A percentile compares a stretch with the other conserved stretches of the same genome.
phyloP scores from a whole-genome alignment of 1,140 invertebrate species.

The Diprion similis region DNA sequence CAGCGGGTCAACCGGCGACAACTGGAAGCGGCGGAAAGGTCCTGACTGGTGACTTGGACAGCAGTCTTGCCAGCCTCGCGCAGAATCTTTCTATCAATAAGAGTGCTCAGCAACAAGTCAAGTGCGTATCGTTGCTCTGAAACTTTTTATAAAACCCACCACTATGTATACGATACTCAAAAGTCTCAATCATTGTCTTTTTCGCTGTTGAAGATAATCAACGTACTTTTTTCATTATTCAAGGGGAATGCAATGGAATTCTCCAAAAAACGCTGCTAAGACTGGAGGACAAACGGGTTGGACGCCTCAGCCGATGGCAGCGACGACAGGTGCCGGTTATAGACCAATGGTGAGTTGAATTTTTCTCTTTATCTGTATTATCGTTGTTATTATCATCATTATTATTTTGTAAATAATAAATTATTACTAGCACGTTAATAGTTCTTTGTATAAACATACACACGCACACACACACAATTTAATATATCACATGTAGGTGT shows the following conservation, averaged over 20 bases:
- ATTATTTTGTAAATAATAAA: background rate
- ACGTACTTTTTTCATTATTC: constrained; percentile 27
- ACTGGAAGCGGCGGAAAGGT: constrained; percentile 69
- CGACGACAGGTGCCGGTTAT: constrained; percentile 83
- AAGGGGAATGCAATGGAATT: constrained; percentile 84
- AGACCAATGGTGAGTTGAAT: constrained; percentile 76
- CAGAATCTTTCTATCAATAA: constrained; percentile 93
- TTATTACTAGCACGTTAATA: background rate
- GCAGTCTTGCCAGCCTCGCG: constrained; percentile 87
- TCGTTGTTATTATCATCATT: background rate
- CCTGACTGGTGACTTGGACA: constrained; percentile 90
- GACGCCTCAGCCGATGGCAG: constrained; percentile 86
- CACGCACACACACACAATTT: background rate
- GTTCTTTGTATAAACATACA: background rate
- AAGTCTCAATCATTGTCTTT: background rate
- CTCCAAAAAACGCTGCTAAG: constrained; percentile 83
- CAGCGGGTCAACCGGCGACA: constrained; percentile 59
- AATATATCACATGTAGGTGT: background rate
- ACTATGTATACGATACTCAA: background rate
- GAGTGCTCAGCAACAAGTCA: constrained; percentile 70
- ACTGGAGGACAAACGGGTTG: constrained; percentile 71
- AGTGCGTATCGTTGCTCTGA: constrained; percentile 66
- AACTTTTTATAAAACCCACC: constrained; percentile 11
- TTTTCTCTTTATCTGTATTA: background rate
- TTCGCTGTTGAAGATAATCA: background rate